Evolutionary conservation across 2,797 vertebrate genomes (phyloP).

Genomic region (Adrianichthys oophorus): DNA sequence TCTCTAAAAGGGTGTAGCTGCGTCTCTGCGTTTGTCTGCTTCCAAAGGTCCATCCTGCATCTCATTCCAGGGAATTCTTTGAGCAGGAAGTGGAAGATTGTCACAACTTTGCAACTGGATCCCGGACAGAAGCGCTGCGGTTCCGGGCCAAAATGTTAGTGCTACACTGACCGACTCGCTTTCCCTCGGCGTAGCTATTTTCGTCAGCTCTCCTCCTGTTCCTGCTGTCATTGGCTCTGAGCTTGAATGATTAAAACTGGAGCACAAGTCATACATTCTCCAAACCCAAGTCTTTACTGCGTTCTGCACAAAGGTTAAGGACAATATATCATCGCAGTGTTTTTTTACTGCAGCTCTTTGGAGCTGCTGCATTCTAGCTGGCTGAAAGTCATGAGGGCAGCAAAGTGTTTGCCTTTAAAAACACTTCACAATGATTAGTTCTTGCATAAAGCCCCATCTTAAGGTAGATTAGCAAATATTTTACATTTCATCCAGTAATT

Average conservation of each 20-base stretch:
- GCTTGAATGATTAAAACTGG: conserved; percentile 55
- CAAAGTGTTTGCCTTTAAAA: conserved; percentile 36
- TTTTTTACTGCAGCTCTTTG: conserved; percentile 24
- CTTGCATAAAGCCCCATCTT: too few relatives aligned
- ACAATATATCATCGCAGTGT: conserved; percentile 26
- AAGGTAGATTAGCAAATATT: too few relatives aligned
- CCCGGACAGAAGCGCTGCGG: conserved; percentile 19
- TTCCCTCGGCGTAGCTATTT: conserved; percentile 60
- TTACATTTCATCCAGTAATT: too few relatives aligned
- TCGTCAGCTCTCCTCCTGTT: conserved; percentile 19
- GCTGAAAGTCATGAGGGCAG: conserved; percentile 34
- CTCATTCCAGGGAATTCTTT: background rate
- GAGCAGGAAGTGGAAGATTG: conserved; percentile 15
- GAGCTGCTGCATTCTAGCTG: conserved; percentile 22
- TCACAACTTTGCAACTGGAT: conserved; percentile 14
- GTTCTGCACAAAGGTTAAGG: conserved; percentile 35
- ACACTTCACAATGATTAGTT: conserved; percentile 16
- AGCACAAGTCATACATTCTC: conserved; percentile 59
- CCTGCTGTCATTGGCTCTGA: conserved; percentile 46
- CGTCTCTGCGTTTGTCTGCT: conserved; percentile 1
- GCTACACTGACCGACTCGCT: conserved; percentile 55
- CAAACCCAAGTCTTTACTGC: conserved; percentile 44
- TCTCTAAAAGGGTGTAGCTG: background rate
- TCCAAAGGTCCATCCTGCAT: background rate
- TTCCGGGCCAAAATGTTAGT: conserved; percentile 37